Evolutionary conservation across 2,797 vertebrate species (phyloP), one percentile per base, ranked within the genome.

Genomic region (Leptodactylus fallax): DNA sequence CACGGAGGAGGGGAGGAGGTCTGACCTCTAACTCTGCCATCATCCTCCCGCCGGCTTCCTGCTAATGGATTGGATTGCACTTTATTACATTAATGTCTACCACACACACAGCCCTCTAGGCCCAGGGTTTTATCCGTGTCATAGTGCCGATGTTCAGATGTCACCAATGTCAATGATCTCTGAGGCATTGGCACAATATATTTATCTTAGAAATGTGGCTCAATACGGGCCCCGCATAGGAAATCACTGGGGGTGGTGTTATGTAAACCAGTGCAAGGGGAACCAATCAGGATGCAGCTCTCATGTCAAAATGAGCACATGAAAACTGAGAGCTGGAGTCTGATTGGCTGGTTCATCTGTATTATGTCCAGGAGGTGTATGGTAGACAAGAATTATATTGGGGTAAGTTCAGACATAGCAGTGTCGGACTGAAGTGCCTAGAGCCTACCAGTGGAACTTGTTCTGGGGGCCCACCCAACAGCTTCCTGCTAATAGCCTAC

Each of bases 21-120:
- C 47, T 87, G 86, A 87, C 86, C 86, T 87, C 86, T 83, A 83
- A 47, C 23, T 78, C 81, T 83, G 36, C 87, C 80, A 76, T 78
- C 86, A 69, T 58, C 72, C 86, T 55, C 81, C 81, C 51, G n/a
- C 81, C 51, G 11, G 81, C 87, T 87, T 87, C 87, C 87, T 87
- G 81, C 87, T 87, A 87, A 87, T 87, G 87, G 87, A 87, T 87
- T 79, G 74, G 17, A 87, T 87, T 83, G 69, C 87, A 69, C 72
- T 83, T 87, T 87, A 87, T 87, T 84, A 87, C 81, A 87, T 87
- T 87, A 87, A 87, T 87, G 81, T 45, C 60, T 53, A 65, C 87
- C 72, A 51, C 78, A 74, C 25, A 55, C 80, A 27, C 60, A 60
- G 23, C 83, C 72, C 49, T 83, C 81, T n/a, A 55, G 67, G 67